Conservation (phyloP, 2,113 vertebrate species). For the Tiliqua scincoides region DNA sequence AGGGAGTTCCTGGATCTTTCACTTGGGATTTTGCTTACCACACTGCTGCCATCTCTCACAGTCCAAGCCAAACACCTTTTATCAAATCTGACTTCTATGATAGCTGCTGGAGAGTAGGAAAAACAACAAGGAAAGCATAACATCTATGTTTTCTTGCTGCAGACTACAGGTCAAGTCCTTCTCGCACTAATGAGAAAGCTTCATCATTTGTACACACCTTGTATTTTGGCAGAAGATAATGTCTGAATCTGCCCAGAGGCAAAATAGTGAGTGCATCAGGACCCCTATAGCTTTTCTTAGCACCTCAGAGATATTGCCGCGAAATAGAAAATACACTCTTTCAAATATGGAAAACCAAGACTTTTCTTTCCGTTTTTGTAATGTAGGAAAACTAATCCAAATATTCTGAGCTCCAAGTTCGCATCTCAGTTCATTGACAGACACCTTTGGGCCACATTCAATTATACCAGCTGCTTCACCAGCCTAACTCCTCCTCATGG, state of each 20-base stretch:
- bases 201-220: not conserved
- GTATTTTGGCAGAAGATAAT: not conserved
- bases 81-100: not conserved
- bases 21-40: not conserved
- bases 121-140: not conserved
- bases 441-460: not conserved
- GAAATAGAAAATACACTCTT: not conserved
- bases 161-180: not conserved
- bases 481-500: not conserved
- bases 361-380: not conserved
- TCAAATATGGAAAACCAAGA: not conserved
- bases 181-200: not conserved
- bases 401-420: not conserved
- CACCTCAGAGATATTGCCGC: not conserved
- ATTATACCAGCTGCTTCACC: not conserved
- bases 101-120: not conserved
- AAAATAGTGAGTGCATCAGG: not conserved
- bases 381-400: not conserved
- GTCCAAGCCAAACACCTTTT: not conserved
- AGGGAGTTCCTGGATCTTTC: not conserved
- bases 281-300: not conserved
- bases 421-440: not conserved
- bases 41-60: not conserved
- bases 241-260: not conserved
- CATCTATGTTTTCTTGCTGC: not conserved